Base-by-base conservation (phyloP, 1,140 invertebrate genomes). In the Lysiphlebus fabarum region DNA sequence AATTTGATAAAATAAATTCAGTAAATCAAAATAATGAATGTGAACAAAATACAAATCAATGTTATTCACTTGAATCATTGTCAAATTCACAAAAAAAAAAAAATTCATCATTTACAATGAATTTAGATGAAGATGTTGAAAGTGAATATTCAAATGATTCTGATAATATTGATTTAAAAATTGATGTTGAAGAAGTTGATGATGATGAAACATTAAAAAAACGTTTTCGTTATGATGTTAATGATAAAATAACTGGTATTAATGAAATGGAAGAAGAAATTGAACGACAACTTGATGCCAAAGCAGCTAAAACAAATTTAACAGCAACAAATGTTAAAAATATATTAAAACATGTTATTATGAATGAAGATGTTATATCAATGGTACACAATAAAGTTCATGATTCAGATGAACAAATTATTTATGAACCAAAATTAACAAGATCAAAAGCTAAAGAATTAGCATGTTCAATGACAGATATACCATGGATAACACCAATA, bases 371-470 rank as follows among this genome's bases (percentile, higher is more conserved):
- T 79, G 90, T 96, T 2, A 74, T 91, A 69, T 87, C 87, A 17
- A 84, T 94, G 77, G 85, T 95, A 14, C 84, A 87, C 56, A 83
- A 91, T 53, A 85, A 85, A 45, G 83, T 91, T 62, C 83, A 88
- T 68, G 84, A 88, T 69, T 73, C 79, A 53, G 72, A 82, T 56
- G 80, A 71, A 63, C 81, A 82, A 64, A 63, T 76, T 34, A 62
- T 83, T 38, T 90, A 84, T 75, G 86, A 88, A 69, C 90, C 88
- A 2, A 95, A 93, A 77, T 78, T 95, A 49, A 96, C 93, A 1
- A 80, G 93, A 67, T 85, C 92, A 2, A 95, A 93, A 79, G 86
- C 88, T 5, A 93, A 91, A 68, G 85, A 91, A 77, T 70, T 92
- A 47, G 84, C 86, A 67, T 85, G 86, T 66, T 80, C 78, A 36